Evolutionary conservation across 2,888 invertebrate species (phyloP).

Genomic region (Scelioninae gen. 2): DNA sequence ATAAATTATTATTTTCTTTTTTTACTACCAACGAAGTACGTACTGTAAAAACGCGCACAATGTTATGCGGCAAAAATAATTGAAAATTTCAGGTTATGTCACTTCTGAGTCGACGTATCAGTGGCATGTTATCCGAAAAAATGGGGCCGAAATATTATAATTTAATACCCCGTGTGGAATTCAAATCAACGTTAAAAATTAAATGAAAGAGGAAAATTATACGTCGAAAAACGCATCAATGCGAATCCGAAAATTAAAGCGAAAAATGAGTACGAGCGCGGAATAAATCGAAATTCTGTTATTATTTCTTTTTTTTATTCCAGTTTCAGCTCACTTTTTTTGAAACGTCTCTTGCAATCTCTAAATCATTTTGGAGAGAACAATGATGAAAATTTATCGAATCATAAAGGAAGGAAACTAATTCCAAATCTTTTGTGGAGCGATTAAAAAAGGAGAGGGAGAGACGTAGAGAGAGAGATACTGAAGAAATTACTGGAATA

Average conservation of each 20-base stretch:
- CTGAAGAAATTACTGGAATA: no score
- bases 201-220: neutral
- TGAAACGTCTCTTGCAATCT: slow-evolving; percentile 14
- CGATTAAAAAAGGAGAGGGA: no score
- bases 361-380: slow-evolving; percentile 19
- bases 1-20: no score
- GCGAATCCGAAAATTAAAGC: neutral
- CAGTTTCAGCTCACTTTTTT: slow-evolving; percentile 12
- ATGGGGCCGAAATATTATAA: neutral
- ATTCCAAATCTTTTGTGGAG: no score
- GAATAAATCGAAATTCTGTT: neutral
- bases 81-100: no score
- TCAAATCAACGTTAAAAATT: slow-evolving; percentile 9
- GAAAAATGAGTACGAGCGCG: neutral
- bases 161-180: slow-evolving; percentile 1
- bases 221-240: neutral
- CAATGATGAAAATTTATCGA: slow-evolving; percentile 21
- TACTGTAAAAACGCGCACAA: no score
- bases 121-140: no score
- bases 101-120: no score
- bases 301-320: slow-evolving; percentile 6
- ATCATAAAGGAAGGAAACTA: slow-evolving; percentile 12
- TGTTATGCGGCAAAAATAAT: no score
- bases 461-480: no score
- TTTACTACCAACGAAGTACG: no score